A percentile compares a stretch with the other conserved stretches of the same genome.
These are phyloP conservation scores for Andricus grossulariae DNA, from an alignment of 1,140 invertebrate genomes.

Conservation along the genomic window DNA sequence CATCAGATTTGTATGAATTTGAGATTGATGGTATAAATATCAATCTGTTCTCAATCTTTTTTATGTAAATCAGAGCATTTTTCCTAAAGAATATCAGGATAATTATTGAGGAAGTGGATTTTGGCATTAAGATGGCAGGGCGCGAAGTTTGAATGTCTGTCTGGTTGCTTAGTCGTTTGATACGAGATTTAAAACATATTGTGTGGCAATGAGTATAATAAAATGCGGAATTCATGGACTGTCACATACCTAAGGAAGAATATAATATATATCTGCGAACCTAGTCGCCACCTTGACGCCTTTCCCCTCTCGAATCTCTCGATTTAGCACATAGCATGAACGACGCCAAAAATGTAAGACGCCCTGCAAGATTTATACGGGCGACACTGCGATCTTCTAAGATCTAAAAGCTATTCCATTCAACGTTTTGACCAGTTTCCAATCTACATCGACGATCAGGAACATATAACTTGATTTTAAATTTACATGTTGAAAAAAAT, in stretches of 20 bases:
- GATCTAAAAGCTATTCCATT: background rate
- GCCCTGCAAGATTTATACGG: background rate
- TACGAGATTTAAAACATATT: too few species aligned
- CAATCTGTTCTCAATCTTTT: too few species aligned
- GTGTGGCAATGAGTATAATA: too few species aligned
- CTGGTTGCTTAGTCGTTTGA: too few species aligned
- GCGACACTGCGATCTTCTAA: background rate
- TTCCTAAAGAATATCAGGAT: too few species aligned
- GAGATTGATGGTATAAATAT: too few species aligned
- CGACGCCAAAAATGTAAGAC: background rate
- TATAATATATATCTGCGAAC: background rate
- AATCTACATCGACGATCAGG: background rate
- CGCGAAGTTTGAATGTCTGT: too few species aligned
- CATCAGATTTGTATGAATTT: too few species aligned
- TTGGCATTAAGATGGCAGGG: too few species aligned
- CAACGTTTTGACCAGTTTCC: background rate
- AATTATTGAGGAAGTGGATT: too few species aligned
- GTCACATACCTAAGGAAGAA: background rate
- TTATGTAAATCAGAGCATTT: too few species aligned
- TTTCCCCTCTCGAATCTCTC: conserved; percentile 12
- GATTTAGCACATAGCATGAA: background rate
- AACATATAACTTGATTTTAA: background rate
- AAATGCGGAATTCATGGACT: background rate
- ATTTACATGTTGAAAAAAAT: background rate
- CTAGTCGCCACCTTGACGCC: background rate